Conservation (phyloP, 2,113 vertebrate species). For the Pampusana beccarii region DNA sequence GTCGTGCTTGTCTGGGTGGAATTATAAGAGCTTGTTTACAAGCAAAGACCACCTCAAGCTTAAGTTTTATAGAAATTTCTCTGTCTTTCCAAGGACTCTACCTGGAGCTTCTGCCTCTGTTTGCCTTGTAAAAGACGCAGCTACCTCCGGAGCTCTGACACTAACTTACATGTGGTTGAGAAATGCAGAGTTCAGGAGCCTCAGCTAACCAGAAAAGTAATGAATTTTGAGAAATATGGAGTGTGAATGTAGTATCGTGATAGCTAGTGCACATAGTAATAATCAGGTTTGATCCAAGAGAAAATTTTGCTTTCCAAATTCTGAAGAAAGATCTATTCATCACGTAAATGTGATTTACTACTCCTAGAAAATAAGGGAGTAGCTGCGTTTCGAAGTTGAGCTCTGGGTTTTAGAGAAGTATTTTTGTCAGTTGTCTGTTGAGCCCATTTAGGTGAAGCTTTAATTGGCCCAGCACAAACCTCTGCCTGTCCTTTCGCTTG, state of each 20-base stretch:
- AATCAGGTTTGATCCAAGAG: neutral
- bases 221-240: neutral
- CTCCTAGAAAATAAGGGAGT: neutral
- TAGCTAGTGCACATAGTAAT: neutral
- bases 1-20: neutral
- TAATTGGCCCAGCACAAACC: neutral
- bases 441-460: neutral
- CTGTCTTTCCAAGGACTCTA: neutral
- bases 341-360: neutral
- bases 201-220: neutral
- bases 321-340: neutral
- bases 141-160: neutral
- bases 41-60: neutral
- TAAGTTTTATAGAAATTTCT: neutral
- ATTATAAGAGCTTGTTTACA: neutral
- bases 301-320: neutral
- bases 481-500: neutral
- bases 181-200: neutral
- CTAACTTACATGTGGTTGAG: neutral
- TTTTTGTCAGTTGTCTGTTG: neutral
- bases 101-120: rapidly evolving
- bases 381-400: neutral
- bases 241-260: neutral
- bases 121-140: neutral
- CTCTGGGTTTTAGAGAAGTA: neutral